Percentiles rank a stretch among this genome's conserved stretches.
Conservation (phyloP, 1,140 invertebrate species). For the Zaprionus africanus region DNA sequence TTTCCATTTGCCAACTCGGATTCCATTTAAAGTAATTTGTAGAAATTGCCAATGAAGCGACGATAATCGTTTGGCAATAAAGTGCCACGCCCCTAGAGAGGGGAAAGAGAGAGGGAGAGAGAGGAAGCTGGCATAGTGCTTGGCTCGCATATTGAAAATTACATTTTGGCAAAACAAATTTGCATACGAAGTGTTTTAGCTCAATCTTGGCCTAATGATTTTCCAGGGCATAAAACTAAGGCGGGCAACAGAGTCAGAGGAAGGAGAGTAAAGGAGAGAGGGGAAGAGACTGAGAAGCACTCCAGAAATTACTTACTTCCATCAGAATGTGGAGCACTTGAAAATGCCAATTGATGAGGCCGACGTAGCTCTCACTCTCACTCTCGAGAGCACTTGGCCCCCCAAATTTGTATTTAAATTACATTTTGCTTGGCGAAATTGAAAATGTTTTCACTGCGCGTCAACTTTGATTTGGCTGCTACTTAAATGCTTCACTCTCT, state of each 20-base stretch:
- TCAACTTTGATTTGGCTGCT: conserved; percentile 42
- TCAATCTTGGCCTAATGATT: conserved; percentile 61
- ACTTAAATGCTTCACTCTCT: conserved; percentile 37
- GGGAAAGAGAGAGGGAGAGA: background rate
- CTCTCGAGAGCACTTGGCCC: conserved; percentile 23
- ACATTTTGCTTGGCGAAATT: conserved; percentile 53
- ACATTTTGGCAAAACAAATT: conserved; percentile 62
- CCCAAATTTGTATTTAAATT: conserved; percentile 54
- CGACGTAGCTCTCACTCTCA: conserved; percentile 1
- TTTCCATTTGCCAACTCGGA: conserved; percentile 12
- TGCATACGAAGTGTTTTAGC: conserved; percentile 57
- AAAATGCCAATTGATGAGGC: conserved; percentile 49
- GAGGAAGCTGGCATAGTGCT: conserved; percentile 6
- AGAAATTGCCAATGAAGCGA: conserved; percentile 49
- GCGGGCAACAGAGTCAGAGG: background rate
- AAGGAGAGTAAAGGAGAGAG: background rate
- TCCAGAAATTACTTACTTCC: conserved; percentile 29
- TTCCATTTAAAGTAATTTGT: conserved; percentile 45
- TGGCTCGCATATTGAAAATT: conserved; percentile 48
- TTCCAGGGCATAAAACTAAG: conserved; percentile 46
- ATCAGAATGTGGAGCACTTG: conserved; percentile 37
- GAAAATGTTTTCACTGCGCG: conserved; percentile 43
- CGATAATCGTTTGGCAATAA: conserved; percentile 58
- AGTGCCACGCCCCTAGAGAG: conserved; percentile 26
- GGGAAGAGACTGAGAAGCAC: background rate